phyloP scores from a whole-genome alignment of 2,888 invertebrate genomes.

The Cyclophora punctaria region DNA sequence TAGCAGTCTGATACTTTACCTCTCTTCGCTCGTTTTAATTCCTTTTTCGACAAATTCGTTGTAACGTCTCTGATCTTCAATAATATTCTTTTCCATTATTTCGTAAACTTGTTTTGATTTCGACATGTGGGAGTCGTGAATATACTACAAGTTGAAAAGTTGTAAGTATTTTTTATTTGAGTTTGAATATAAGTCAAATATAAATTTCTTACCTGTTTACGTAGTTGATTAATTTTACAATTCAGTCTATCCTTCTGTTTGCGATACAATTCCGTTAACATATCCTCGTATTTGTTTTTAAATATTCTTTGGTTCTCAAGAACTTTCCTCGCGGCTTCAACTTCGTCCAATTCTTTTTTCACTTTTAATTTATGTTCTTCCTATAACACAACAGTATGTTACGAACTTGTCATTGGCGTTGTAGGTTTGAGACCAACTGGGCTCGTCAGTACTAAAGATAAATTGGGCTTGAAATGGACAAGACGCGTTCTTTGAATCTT shows the following conservation, averaged over 20 bases:
- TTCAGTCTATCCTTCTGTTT: slow-evolving; percentile 28
- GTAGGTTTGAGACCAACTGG: too few relatives aligned
- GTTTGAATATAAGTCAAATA: too few relatives aligned
- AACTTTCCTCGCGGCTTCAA: slow-evolving; percentile 20
- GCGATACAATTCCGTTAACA: slow-evolving; percentile 23
- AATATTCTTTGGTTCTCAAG: slow-evolving; percentile 20
- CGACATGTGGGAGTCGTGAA: slow-evolving; percentile 21
- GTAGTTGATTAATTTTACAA: slow-evolving; percentile 23
- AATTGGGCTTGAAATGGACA: too few relatives aligned
- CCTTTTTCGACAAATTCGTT: slow-evolving; percentile 36
- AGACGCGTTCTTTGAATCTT: too few relatives aligned
- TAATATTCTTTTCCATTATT: slow-evolving; percentile 25
- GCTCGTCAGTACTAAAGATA: too few relatives aligned
- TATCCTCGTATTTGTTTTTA: slow-evolving; percentile 22
- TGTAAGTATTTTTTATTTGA: too few relatives aligned
- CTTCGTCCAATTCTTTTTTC: slow-evolving; percentile 15
- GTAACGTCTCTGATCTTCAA: slow-evolving; percentile 26
- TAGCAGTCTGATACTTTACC: slow-evolving; percentile 17
- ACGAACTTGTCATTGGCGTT: too few relatives aligned
- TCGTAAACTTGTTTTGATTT: slow-evolving; percentile 23
- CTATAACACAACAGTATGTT: neutral
- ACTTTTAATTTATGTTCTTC: neutral
- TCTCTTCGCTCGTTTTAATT: slow-evolving; percentile 19
- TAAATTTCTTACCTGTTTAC: slow-evolving; percentile 23
- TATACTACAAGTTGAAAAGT: slow-evolving; percentile 21